phyloP scores from a whole-genome alignment of 1,140 invertebrate genomes.

The Ephestia elutella region DNA sequence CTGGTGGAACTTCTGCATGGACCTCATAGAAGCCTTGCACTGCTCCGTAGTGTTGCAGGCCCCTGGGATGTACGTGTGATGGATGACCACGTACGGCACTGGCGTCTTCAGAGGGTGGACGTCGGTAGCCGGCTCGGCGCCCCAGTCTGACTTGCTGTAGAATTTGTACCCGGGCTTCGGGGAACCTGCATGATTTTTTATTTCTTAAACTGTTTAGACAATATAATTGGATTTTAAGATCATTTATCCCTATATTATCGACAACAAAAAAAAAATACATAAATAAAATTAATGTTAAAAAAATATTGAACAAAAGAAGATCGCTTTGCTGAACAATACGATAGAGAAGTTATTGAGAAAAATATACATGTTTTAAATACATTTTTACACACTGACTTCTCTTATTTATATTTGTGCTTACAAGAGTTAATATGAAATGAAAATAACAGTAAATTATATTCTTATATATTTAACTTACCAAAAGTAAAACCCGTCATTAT shows the following conservation, averaged over 20 bases:
- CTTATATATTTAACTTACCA: background rate
- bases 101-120: slow-evolving; percentile 74
- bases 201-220: no score
- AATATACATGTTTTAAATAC: no score
- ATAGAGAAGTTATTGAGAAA: no score
- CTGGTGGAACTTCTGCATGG: slow-evolving; percentile 77
- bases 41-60: slow-evolving; percentile 75
- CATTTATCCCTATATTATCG: no score
- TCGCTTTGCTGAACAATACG: no score
- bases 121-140: slow-evolving; percentile 64
- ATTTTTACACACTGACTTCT: no score
- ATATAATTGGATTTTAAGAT: no score
- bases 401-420: no score
- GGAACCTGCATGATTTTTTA: background rate
- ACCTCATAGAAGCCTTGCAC: slow-evolving; percentile 71
- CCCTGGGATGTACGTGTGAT: slow-evolving; percentile 80
- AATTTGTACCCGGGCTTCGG: slow-evolving; percentile 18
- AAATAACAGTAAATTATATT: no score
- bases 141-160: slow-evolving; percentile 40
- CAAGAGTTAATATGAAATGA: background rate
- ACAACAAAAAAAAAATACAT: no score
- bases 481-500: background rate
- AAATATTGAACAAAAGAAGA: no score
- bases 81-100: slow-evolving; percentile 85
- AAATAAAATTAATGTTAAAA: no score